Evolutionary conservation across 2,113 vertebrate genomes (phyloP), one percentile per base, ranked within the genome.

Genomic region (Plecotus auritus): DNA sequence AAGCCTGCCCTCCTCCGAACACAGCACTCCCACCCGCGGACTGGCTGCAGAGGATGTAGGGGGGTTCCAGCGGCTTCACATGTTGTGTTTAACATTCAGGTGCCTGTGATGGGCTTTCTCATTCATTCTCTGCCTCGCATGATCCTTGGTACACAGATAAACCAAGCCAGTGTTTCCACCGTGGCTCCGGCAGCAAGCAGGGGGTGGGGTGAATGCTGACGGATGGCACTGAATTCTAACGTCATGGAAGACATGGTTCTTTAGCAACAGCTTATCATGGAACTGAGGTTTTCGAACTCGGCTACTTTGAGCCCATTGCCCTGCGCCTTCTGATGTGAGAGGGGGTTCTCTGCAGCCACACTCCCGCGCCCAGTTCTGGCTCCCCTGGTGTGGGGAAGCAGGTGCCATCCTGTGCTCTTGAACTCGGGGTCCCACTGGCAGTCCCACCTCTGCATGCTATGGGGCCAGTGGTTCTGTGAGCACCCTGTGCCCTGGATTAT

Each of bases 331-430:
- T 7, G 80, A 4, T 26, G 49, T 7, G 26, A 40, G 40, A 59
- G 28, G 12, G 40, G 22, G 7, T 47, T n/a, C 10, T 9, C 10
- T 1, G 45, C 64, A 32, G 69, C n/a, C 0, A 1, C 18, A 16
- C 13, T 2, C 14, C 7, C 1, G 6, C 1, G 12, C 7, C 69
- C 22, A 2, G 35, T 42, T 6, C 42, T 4, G 20, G 35, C n/a
- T 56, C 35, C 61, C 64, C 40, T 11, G 1, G 26, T 37, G 74
- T 37, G 28, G 28, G 37, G 67, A 69, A 40, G 51, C 23, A 40
- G 13, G 49, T 5, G 7, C 23, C 9, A 0, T 7, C 12, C 1
- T 1, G 1, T 42, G 54, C 18, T 72, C 45, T 66, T 72, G 86
- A n/a, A 40, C 32, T 67, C 28, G 28, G 17, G 7, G 10, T n/a